Percentiles rank a stretch among this genome's conserved stretches.
phyloP scores from a whole-genome alignment of 2,113 vertebrate genomes.

The Gobio gobio region DNA sequence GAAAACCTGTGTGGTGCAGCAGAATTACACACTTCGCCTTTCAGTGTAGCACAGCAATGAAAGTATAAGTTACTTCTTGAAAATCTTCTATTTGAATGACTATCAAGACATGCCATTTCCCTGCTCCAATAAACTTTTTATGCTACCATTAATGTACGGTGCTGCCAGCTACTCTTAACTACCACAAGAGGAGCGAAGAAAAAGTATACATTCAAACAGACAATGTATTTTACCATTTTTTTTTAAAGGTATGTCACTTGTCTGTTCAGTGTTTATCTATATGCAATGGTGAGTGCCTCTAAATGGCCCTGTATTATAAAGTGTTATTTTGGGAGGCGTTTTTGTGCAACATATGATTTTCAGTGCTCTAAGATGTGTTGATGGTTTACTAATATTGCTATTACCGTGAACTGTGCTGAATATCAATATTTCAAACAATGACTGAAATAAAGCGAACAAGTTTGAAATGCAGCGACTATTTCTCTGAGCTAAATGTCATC shows the following conservation, averaged over 20 bases:
- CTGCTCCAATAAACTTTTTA: conserved; percentile 59
- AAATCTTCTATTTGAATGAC: conserved; percentile 48
- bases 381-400: conserved; percentile 54
- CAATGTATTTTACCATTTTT: conserved; percentile 60
- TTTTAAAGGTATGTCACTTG: conserved; percentile 53
- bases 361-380: conserved; percentile 55
- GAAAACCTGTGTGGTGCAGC: not conserved
- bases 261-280: conserved; percentile 64
- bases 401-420: conserved; percentile 63
- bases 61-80: not conserved
- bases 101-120: conserved; percentile 21
- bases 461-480: conserved; percentile 26
- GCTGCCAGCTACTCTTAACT: conserved; percentile 57
- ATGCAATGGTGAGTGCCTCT: conserved; percentile 65
- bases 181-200: conserved; percentile 63
- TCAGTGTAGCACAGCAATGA: not conserved
- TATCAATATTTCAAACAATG: conserved; percentile 69
- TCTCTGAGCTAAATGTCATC: not conserved
- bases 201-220: conserved; percentile 61
- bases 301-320: conserved; percentile 57
- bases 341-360: conserved; percentile 61
- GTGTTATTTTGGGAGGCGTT: conserved; percentile 49
- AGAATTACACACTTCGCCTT: not conserved
- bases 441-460: conserved; percentile 75
- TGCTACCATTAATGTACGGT: conserved; percentile 57